A percentile compares a stretch with the other conserved stretches of the same genome.
These are phyloP conservation scores for Emydoidea blandingii DNA, from an alignment of 2,797 vertebrate species.

Conservation along the genomic window DNA sequence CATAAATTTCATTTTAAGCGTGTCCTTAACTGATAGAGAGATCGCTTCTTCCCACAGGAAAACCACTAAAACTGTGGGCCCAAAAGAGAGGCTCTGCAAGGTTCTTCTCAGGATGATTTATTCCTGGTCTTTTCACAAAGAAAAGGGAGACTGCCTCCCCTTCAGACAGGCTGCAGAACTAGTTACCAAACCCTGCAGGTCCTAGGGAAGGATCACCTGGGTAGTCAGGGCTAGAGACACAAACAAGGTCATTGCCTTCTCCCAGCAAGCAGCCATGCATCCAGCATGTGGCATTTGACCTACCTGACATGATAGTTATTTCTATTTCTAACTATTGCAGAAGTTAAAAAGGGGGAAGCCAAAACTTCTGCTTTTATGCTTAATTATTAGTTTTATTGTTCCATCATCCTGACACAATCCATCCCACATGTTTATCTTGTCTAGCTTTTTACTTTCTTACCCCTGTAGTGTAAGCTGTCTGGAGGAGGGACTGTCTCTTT, in stretches of 20 bases:
- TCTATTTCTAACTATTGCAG: rapidly evolving
- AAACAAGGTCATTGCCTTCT: not conserved
- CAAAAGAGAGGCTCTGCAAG: not conserved
- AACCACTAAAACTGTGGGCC: not conserved
- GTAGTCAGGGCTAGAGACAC: not conserved
- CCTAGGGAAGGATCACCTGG: not conserved
- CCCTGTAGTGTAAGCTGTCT: not conserved
- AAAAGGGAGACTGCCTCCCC: not conserved
- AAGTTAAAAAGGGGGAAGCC: not conserved
- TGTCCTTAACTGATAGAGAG: not conserved
- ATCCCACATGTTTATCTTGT: not conserved
- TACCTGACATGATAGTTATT: not conserved
- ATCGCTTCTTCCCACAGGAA: not conserved
- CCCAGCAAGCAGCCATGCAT: not conserved
- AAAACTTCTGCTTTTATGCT: not conserved
- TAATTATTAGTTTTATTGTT: not conserved
- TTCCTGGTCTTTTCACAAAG: not conserved
- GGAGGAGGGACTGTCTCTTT: not conserved
- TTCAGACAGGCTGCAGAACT: not conserved
- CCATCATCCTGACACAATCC: not conserved
- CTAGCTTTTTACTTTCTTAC: not conserved
- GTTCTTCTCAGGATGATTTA: not conserved
- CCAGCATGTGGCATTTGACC: not conserved
- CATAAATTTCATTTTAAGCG: not conserved
- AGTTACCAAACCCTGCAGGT: not conserved